Conservation (phyloP, 1,140 invertebrate genomes). For the Caenorhabditis remanei region DNA sequence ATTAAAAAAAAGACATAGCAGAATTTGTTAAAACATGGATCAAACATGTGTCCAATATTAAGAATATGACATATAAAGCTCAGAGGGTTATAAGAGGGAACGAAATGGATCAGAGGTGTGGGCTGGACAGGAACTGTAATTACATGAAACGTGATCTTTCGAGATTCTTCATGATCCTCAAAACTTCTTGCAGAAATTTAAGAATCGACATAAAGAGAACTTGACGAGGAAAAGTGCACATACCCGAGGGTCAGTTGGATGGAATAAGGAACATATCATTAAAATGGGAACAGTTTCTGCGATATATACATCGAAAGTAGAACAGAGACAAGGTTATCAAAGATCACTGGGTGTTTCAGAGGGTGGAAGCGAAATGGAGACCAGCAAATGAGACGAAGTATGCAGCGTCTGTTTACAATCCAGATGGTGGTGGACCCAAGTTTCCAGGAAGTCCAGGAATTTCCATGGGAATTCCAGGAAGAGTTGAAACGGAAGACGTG, state of each 20-base stretch:
- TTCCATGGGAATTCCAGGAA: constrained; percentile 30
- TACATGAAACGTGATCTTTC: background rate
- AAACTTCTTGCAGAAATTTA: too few relatives aligned
- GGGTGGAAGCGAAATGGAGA: background rate
- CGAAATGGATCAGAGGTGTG: background rate
- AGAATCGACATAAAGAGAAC: too few relatives aligned
- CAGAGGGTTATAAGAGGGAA: background rate
- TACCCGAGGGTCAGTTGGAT: background rate
- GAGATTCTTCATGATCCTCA: too few relatives aligned
- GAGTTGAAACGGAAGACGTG: constrained; percentile 23
- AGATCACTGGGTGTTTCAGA: background rate
- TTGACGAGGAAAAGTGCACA: background rate
- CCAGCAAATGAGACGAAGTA: too few relatives aligned
- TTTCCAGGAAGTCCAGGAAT: constrained; percentile 22
- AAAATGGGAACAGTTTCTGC: background rate
- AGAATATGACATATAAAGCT: constrained; percentile 41
- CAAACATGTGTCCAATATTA: background rate
- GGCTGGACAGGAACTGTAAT: background rate
- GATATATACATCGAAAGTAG: constrained; percentile 19
- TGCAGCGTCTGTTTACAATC: background rate
- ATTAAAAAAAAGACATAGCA: background rate
- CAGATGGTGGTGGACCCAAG: constrained; percentile 7
- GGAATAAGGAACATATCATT: background rate
- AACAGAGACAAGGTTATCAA: background rate
- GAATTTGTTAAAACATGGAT: background rate